Evolutionary conservation across 2,888 invertebrate species (phyloP).

Genomic region (Linnaemya vulpina): DNA sequence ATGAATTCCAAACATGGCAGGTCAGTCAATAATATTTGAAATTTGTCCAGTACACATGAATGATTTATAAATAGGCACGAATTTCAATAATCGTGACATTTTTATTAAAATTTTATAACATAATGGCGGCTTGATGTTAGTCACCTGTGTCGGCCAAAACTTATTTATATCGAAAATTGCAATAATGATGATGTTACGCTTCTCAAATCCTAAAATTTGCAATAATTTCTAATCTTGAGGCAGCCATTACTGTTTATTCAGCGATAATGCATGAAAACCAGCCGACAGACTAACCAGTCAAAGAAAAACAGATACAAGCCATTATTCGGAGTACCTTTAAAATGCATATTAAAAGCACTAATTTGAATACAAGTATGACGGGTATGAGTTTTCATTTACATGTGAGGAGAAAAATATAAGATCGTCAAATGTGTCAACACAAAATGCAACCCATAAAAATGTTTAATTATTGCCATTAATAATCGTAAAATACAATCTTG

Average conservation of each 20-base stretch:
- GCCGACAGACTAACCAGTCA: background rate
- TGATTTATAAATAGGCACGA: background rate
- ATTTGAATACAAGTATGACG: conserved; percentile 17
- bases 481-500: conserved; percentile 77
- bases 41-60: conserved; percentile 7
- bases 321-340: background rate
- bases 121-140: background rate
- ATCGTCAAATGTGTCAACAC: conserved; percentile 58
- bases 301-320: background rate
- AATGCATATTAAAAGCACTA: conserved; percentile 39
- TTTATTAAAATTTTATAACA: conserved; percentile 1
- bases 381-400: conserved; percentile 33
- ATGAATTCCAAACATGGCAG: background rate
- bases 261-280: background rate
- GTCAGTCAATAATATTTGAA: background rate
- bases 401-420: conserved; percentile 36
- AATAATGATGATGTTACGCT: conserved; percentile 5
- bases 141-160: background rate
- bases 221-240: conserved; percentile 19
- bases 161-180: background rate
- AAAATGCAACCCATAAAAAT: conserved; percentile 75
- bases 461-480: conserved; percentile 75
- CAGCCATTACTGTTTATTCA: background rate
- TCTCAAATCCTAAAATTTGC: conserved; percentile 4
- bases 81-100: conserved; percentile 17